Evolutionary conservation across 2,888 invertebrate species (phyloP), one percentile per base, ranked within the genome.

Genomic region (Notocelia uddmanniana): DNA sequence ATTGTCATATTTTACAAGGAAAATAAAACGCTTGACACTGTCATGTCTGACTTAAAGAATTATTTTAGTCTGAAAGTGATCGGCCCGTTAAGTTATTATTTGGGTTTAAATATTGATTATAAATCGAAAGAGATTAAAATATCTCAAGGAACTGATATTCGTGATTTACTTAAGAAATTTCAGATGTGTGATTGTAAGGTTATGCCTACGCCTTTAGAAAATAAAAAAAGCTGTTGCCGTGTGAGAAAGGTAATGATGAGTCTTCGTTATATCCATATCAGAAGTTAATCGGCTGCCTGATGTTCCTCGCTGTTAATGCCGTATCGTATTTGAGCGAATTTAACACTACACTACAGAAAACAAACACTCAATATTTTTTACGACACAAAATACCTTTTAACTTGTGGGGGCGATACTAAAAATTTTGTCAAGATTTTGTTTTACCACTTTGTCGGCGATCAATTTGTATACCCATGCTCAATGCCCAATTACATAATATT

Each of bases 261-360:
- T 34, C 31, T 59, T 18, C n/a, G 10, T 37, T 18, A 11, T 59
- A 59, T 37, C 58, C 58, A 37, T 59, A 59, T 21, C 41, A 41
- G 31, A 19, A 21, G 6, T 59, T 59, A 59, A 59, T 59, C 31
- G 58, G 21, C 18, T 59, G 19, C 13, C 18, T 58, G n/a, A 21
- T 59, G 58, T 59, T 59, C 8, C 37, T 59, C 3, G 58, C 41
- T n/a, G 58, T 59, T 18, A 59, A 59, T 37, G 37, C 37, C 3
- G 31, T 31, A 13, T 19, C 34, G 11, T 21, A 41, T 41, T 59
- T 59, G 19, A 59, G 58, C 13, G 37, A 57, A 8, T 34, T 57
- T 57, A 57, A 26, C 57, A 50, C 48, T 50, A 50, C n/a, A n/a
- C n/a, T n/a, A n/a, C n/a, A n/a, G n/a, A n/a, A n/a, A n/a, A n/a